Evolutionary conservation across 2,113 vertebrate genomes (phyloP).

Genomic region (Hymenochirus boettgeri): DNA sequence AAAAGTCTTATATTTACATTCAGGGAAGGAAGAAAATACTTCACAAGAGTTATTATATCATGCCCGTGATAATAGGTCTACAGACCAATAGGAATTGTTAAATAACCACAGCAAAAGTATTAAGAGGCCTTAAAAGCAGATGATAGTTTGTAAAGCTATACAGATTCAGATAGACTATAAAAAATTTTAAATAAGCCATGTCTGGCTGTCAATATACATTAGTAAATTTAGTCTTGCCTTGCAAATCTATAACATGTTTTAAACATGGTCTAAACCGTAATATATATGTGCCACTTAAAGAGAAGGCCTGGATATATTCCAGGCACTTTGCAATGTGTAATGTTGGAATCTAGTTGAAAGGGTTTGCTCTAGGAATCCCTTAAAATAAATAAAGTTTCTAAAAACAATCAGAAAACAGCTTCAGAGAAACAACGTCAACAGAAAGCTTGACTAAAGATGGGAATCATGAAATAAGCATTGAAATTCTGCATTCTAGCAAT

Average conservation of each 20-base stretch:
- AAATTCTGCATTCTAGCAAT: no score
- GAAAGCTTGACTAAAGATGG: background rate
- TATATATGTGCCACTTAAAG: slow-evolving; percentile 16
- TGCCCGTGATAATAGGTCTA: background rate
- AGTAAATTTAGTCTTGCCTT: background rate
- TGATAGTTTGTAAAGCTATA: background rate
- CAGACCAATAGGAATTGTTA: background rate
- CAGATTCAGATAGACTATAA: background rate
- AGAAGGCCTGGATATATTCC: background rate
- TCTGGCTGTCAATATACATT: background rate
- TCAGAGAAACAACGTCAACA: background rate
- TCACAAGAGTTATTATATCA: background rate
- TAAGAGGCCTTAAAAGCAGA: background rate
- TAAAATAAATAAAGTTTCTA: background rate
- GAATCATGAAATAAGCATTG: background rate
- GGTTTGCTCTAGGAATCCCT: background rate
- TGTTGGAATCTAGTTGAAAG: background rate
- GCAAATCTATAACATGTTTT: background rate
- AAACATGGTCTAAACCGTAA: background rate
- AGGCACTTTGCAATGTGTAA: background rate
- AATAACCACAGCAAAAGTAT: background rate
- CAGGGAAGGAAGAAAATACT: background rate
- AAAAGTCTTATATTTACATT: slow-evolving; percentile 9
- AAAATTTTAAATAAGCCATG: background rate
- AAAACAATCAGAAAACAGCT: background rate